These are phyloP conservation scores for Cyanoramphus novaezelandiae DNA, from an alignment of 2,113 vertebrate species.

Conservation along the genomic window DNA sequence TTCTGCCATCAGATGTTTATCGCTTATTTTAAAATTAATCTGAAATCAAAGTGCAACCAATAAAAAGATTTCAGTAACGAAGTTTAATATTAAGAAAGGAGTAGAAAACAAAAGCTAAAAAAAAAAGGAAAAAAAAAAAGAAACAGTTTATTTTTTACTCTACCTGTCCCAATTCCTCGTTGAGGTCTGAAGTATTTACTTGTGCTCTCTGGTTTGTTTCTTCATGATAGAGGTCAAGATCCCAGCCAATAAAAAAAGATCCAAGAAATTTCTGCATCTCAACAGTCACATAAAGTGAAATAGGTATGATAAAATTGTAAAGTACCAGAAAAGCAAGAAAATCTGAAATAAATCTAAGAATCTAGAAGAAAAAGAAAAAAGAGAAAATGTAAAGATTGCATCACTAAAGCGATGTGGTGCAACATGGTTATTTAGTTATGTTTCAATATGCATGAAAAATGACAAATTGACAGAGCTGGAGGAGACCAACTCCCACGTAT, in stretches of 20 bases:
- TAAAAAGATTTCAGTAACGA: neutral
- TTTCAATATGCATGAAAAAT: neutral
- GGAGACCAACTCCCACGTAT: neutral
- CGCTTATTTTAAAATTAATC: neutral
- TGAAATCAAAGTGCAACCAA: neutral
- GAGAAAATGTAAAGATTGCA: neutral
- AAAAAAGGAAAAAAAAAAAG: neutral
- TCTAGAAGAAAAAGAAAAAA: constrained; percentile 74
- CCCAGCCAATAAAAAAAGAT: constrained; percentile 98
- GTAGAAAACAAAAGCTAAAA: neutral
- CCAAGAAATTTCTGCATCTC: constrained; percentile 99
- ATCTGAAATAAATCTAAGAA: constrained; percentile 96
- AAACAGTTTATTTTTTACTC: neutral
- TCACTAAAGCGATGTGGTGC: neutral
- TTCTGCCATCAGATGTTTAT: neutral
- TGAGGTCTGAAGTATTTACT: constrained; percentile 98
- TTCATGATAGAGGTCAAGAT: constrained; percentile 96
- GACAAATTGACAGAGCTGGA: neutral
- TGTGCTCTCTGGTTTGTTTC: constrained; percentile 94
- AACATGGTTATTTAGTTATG: neutral
- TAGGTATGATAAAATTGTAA: constrained; percentile 98
- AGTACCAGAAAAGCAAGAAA: constrained; percentile 98
- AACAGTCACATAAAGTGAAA: constrained; percentile 97
- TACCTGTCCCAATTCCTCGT: constrained; percentile 98
- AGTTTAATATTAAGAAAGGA: neutral